Conservation (phyloP, 2,113 vertebrate genomes). For the Micromys minutus region DNA sequence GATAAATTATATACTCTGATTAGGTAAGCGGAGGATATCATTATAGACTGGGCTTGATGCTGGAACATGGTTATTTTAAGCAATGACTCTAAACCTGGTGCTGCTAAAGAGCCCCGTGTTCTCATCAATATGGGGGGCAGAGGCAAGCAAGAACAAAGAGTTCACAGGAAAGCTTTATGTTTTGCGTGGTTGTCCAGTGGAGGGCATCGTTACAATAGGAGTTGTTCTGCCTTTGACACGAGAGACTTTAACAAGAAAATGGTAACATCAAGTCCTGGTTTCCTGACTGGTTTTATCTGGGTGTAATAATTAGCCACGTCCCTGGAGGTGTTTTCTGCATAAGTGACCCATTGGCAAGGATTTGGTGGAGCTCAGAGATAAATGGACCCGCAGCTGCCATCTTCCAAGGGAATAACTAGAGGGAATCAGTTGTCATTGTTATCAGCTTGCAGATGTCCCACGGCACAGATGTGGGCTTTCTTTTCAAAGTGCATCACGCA, state of each 20-base stretch:
- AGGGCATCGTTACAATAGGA: not conserved
- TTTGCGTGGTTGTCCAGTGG: not conserved
- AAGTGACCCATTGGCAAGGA: slow-evolving; percentile 20
- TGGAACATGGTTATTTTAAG: slow-evolving; percentile 67
- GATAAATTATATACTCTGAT: slow-evolving; percentile 73
- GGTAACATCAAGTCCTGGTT: not conserved
- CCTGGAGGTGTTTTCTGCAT: slow-evolving; percentile 62
- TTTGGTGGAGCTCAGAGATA: slow-evolving; percentile 53
- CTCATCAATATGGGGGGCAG: not conserved
- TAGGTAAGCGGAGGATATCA: slow-evolving; percentile 56
- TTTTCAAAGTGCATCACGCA: slow-evolving; percentile 55
- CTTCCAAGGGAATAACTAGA: slow-evolving; percentile 67
- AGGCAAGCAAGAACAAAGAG: not conserved
- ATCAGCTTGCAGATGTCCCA: not conserved
- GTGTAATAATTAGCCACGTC: slow-evolving; percentile 46
- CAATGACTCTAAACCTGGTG: slow-evolving; percentile 50
- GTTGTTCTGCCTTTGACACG: slow-evolving; percentile 27
- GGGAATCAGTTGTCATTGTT: slow-evolving; percentile 58
- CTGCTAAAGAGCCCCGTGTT: slow-evolving; percentile 23
- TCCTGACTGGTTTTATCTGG: not conserved
- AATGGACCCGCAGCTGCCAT: not conserved
- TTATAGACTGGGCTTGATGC: slow-evolving; percentile 66
- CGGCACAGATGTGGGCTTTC: slow-evolving; percentile 57
- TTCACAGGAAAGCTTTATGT: slow-evolving; percentile 55
- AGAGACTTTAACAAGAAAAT: slow-evolving; percentile 21